Base-by-base conservation (phyloP, 2,797 vertebrate species). In the Lithobates pipiens region DNA sequence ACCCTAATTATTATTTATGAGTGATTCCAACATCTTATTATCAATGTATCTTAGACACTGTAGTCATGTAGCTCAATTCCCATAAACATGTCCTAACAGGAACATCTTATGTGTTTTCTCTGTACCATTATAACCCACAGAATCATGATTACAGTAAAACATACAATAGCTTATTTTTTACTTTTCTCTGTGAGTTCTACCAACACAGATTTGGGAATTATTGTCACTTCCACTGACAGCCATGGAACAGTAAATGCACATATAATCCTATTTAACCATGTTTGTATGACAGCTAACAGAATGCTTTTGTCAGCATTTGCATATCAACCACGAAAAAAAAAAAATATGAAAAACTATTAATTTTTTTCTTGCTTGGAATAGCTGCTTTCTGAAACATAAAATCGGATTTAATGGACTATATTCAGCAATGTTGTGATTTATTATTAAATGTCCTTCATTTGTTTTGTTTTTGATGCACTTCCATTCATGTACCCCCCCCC, bases 231-330 rank as follows among this genome's bases (percentile, higher is more conserved):
- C 34, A 61, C 32, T 84, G 82, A 77, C 75, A 84, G 75, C 75
- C 82, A 50, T 65, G 76, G 36, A 50, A 9, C 39, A 74, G 54
- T 44, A 50, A 61, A 68, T 29, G 50, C 54, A 74, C 70, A 79
- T 85, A 61, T 61, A 69, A 50, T 15, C 77, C 13, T 81, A 83
- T 75, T 85, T 57, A 85, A 65, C 32, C 84, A 80, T 80, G 77
- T 85, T 67, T 76, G 50, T 50, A 70, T 76, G 84, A 81, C 77
- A 76, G 77, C 61, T 70, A 76, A 69, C 84, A 76, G 77, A 85
- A 85, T 85, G 63, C 18, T 70, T 85, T 63, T 80, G 84, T 75
- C 84, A 80, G 46, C 42, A 70, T 70, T 80, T 85, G 80, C 72
- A 76, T 74, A 74, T 42, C 16, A 68, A 27, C 77, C 25, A 18